Conservation (phyloP, 2,888 invertebrate species). For the Hetaerina titia region DNA sequence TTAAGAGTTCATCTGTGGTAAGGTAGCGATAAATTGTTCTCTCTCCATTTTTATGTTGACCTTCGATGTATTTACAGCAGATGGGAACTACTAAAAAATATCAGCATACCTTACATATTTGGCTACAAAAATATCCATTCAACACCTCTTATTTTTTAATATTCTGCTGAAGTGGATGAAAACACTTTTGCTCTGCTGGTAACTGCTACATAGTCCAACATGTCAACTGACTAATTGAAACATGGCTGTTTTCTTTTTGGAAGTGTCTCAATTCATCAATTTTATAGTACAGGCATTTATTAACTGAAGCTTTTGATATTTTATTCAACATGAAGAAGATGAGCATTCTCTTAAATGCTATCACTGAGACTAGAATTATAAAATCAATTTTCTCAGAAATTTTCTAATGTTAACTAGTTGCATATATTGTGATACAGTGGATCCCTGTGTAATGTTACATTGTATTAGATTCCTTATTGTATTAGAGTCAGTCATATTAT, state of each 20-base stretch:
- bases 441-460: no score
- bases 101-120: background rate
- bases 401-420: no score
- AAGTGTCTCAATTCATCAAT: background rate
- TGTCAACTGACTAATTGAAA: background rate
- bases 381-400: no score
- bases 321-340: background rate
- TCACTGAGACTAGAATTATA: background rate
- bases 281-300: no score
- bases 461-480: no score
- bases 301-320: background rate
- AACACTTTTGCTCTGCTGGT: background rate
- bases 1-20: constrained; percentile 1
- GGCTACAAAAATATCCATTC: background rate
- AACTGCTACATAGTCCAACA: background rate
- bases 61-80: background rate
- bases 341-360: background rate
- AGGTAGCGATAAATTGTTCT: constrained; percentile 29
- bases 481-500: no score
- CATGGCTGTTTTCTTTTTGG: background rate
- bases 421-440: no score
- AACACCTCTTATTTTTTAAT: background rate
- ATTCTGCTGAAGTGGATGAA: background rate
- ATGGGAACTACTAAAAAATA: background rate
- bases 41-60: background rate